Percentiles rank a stretch among this genome's conserved stretches.
phyloP scores from a whole-genome alignment of 2,888 invertebrate genomes.

The Stratiomys singularior region DNA sequence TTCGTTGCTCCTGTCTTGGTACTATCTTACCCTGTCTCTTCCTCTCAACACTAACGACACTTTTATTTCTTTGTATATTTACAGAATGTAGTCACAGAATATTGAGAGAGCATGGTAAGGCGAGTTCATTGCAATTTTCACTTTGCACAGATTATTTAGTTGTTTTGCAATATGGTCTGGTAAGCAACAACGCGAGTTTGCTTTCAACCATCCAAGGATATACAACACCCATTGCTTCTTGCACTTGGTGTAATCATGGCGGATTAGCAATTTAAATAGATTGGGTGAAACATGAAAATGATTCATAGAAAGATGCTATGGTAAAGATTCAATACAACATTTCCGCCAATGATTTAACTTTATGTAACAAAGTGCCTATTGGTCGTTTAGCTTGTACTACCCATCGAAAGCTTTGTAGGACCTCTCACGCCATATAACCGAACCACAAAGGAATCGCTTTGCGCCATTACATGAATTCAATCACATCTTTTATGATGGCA shows the following conservation, averaged over 20 bases:
- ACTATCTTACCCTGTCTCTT: too few relatives aligned
- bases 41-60: too few relatives aligned
- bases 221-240: not conserved
- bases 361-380: too few relatives aligned
- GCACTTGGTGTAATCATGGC: not conserved
- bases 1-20: not conserved
- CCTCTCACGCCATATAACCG: not conserved
- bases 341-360: not conserved
- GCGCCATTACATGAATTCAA: not conserved
- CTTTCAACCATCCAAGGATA: too few relatives aligned
- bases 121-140: not conserved
- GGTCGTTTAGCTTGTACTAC: not conserved
- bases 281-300: not conserved
- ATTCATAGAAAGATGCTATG: not conserved
- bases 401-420: not conserved
- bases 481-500: not conserved
- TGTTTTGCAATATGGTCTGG: not conserved
- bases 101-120: not conserved
- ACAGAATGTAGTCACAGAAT: not conserved
- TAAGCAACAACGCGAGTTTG: too few relatives aligned
- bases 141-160: not conserved
- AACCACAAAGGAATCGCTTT: not conserved
- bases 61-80: too few relatives aligned
- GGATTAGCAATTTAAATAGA: constrained; percentile 13
- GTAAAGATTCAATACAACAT: not conserved